phyloP scores from a whole-genome alignment of 2,797 vertebrate genomes.

The Chiroxiphia lanceolata region DNA sequence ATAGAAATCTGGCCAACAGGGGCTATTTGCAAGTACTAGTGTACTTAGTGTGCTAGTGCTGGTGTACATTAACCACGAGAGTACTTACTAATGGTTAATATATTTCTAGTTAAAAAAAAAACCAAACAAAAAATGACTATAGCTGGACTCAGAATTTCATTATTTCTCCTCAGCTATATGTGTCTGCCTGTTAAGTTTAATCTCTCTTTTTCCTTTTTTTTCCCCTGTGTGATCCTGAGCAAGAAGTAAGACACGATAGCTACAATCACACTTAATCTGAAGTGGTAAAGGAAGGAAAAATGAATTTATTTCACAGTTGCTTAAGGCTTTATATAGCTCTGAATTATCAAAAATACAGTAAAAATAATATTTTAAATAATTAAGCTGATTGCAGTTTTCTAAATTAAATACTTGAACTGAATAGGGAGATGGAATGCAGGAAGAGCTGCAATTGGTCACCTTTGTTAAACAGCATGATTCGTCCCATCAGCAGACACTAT shows the following conservation, averaged over 20 bases:
- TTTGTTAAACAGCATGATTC: neutral
- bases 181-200: neutral
- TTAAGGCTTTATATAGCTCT: neutral
- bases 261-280: neutral
- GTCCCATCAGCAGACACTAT: neutral
- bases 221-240: fast-evolving
- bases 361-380: neutral
- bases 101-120: neutral
- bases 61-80: conserved; percentile 3
- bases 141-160: neutral
- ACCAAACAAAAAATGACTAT: neutral
- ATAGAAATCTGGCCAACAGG: neutral
- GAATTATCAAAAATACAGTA: neutral
- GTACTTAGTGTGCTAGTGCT: neutral
- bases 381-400: conserved; percentile 1
- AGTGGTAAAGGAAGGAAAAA: neutral
- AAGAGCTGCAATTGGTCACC: neutral
- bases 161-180: neutral
- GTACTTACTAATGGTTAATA: neutral
- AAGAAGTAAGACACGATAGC: neutral
- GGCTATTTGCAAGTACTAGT: neutral
- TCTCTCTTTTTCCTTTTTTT: neutral
- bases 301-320: neutral
- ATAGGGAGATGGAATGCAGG: neutral
- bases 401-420: conserved; percentile 2